Conservation (phyloP, 2,888 invertebrate species). For the Cryptocephalus moraei region DNA sequence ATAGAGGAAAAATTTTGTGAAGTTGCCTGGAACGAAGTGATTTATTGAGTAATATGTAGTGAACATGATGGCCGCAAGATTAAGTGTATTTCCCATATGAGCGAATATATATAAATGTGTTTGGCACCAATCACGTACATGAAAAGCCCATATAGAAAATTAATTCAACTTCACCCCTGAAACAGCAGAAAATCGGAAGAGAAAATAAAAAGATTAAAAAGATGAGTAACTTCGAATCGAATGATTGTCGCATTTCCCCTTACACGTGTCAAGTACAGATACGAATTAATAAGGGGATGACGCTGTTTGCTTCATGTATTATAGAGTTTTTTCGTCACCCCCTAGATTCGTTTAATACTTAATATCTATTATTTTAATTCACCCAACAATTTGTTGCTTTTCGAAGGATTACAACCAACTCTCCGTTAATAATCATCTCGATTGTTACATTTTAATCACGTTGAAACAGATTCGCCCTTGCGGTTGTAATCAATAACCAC, state of each 20-base stretch:
- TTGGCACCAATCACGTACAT: constrained; percentile 21
- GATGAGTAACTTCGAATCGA: constrained; percentile 30
- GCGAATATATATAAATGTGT: constrained; percentile 14
- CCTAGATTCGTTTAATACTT: constrained; percentile 3
- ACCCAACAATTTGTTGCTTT: neutral
- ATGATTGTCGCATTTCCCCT: constrained; percentile 28
- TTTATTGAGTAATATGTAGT: neutral
- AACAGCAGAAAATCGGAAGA: constrained; percentile 23
- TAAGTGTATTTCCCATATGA: constrained; percentile 2
- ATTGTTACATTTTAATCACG: too few species aligned
- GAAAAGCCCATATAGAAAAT: constrained; percentile 30
- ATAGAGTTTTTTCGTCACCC: constrained; percentile 22
- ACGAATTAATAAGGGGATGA: constrained; percentile 26
- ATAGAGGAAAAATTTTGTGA: neutral
- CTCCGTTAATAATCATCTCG: too few species aligned
- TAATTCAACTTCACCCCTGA: constrained; percentile 23
- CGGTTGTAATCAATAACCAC: too few species aligned
- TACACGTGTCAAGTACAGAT: constrained; percentile 29
- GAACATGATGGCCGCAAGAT: constrained; percentile 1
- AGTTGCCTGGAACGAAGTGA: neutral
- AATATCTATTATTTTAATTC: neutral
- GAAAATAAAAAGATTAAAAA: constrained; percentile 32
- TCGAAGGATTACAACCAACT: too few species aligned
- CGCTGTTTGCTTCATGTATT: constrained; percentile 28
- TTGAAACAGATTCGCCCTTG: too few species aligned